A percentile compares a stretch with the other conserved stretches of the same genome.
These are phyloP conservation scores for Neotragus moschatus DNA, from an alignment of 2,113 vertebrate genomes.

Conservation along the genomic window DNA sequence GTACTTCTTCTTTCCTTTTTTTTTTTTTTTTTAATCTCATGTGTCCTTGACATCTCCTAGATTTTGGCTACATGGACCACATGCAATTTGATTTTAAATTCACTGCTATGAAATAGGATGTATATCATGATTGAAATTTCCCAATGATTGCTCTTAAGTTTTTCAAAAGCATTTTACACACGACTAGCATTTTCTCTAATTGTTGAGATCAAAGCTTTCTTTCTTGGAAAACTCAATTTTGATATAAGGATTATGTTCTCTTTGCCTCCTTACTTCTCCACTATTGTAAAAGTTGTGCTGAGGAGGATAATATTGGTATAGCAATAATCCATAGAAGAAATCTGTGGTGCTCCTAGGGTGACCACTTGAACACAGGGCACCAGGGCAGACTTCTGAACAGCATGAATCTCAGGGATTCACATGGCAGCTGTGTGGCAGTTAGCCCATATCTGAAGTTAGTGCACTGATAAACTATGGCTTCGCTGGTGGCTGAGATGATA, in stretches of 20 bases:
- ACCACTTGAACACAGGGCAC: not conserved
- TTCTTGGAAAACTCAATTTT: not conserved
- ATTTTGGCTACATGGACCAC: not conserved
- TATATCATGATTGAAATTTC: not conserved
- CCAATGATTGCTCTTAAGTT: not conserved
- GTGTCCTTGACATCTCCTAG: not conserved
- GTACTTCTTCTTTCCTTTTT: rapidly evolving
- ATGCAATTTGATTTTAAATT: not conserved
- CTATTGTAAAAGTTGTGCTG: not conserved
- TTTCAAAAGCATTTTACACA: not conserved
- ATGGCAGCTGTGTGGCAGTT: not conserved
- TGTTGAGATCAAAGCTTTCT: not conserved
- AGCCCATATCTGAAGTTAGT: not conserved
- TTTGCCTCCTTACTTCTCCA: not conserved
- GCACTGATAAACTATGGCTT: not conserved
- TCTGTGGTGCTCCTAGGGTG: not conserved
- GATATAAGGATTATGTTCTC: not conserved
- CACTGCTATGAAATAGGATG: not conserved
- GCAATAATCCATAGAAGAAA: not conserved
- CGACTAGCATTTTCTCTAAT: not conserved
- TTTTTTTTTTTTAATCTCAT: not conserved
- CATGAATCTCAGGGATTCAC: not conserved
- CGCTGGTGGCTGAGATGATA: not conserved
- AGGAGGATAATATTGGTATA: too few species aligned
- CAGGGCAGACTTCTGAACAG: not conserved